Percentiles rank a stretch among this genome's conserved stretches.
phyloP scores from a whole-genome alignment of 2,888 invertebrate genomes.

The Ennomos quercinarius region DNA sequence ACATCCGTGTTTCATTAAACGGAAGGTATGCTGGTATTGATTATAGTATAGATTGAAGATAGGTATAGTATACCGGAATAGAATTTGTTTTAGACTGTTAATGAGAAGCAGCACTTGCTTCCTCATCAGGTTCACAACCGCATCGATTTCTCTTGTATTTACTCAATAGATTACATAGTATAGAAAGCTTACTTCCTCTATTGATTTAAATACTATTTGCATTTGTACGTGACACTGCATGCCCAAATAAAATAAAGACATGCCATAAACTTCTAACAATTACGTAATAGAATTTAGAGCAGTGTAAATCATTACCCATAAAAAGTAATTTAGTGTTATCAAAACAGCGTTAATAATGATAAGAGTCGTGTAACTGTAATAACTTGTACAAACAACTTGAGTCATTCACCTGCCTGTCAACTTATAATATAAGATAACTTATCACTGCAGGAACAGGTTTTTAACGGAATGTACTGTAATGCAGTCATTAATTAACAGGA shows the following conservation, averaged over 20 bases:
- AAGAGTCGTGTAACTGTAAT: constrained; percentile 51
- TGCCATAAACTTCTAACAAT: constrained; percentile 2
- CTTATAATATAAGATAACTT: constrained; percentile 62
- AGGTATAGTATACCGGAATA: too few species aligned
- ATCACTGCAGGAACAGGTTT: constrained; percentile 46
- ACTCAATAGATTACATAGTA: neutral
- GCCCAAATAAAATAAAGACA: neutral
- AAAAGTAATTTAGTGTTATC: constrained; percentile 39
- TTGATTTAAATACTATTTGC: neutral
- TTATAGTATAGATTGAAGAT: too few species aligned
- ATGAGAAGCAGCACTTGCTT: too few species aligned
- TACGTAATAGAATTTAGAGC: constrained; percentile 17
- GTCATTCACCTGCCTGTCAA: constrained; percentile 71
- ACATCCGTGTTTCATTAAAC: too few species aligned
- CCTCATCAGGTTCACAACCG: too few species aligned
- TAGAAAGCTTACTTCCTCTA: constrained; percentile 17
- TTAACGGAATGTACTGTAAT: constrained; percentile 38
- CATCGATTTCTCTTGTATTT: too few species aligned
- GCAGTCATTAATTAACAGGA: constrained; percentile 37
- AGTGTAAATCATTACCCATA: constrained; percentile 34
- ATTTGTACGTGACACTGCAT: too few species aligned
- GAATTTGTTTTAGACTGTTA: too few species aligned
- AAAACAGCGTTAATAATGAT: constrained; percentile 58
- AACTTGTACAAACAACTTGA: constrained; percentile 62
- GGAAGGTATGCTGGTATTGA: too few species aligned